Evolutionary conservation across 1,140 invertebrate species (phyloP).

Genomic region (Drosophila lowei): DNA sequence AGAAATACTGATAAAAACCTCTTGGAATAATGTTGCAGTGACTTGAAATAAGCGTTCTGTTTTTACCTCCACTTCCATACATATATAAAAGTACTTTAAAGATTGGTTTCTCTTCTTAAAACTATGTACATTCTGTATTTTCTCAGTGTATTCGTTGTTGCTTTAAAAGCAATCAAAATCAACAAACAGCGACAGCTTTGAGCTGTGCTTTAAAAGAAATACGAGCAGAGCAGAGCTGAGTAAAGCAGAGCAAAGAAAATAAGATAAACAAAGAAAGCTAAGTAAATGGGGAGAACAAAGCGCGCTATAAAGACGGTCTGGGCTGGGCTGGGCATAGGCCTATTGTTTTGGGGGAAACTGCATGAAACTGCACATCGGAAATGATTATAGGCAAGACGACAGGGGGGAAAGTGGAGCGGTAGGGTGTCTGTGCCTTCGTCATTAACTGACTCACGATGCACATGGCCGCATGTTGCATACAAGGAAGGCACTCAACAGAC

Average conservation of each 20-base stretch:
- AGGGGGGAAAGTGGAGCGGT: conserved; percentile 3
- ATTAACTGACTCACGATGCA: conserved; percentile 69
- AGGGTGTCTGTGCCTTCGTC: conserved; percentile 35
- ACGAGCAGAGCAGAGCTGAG: conserved; percentile 26
- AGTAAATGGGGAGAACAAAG: conserved; percentile 44
- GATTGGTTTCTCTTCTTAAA: too few species aligned
- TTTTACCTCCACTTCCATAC: too few species aligned
- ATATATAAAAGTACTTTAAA: too few species aligned
- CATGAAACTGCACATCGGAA: conserved; percentile 69
- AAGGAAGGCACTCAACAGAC: conserved; percentile 11
- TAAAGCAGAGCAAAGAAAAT: conserved; percentile 19
- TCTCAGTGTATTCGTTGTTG: conserved; percentile 35
- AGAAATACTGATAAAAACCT: too few species aligned
- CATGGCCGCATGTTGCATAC: conserved; percentile 75
- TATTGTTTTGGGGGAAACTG: conserved; percentile 65
- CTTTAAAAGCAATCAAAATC: conserved; percentile 48
- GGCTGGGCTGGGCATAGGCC: conserved; percentile 33
- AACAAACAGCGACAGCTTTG: conserved; percentile 56
- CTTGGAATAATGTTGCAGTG: too few species aligned
- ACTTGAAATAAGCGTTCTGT: too few species aligned
- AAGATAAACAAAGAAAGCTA: conserved; percentile 74
- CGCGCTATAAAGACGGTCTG: conserved; percentile 40
- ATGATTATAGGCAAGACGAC: conserved; percentile 51
- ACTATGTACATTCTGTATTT: too few species aligned
- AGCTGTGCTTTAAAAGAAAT: conserved; percentile 68